These are phyloP conservation scores for Macroglossus sobrinus DNA, from an alignment of 2,113 vertebrate genomes.

Conservation along the genomic window DNA sequence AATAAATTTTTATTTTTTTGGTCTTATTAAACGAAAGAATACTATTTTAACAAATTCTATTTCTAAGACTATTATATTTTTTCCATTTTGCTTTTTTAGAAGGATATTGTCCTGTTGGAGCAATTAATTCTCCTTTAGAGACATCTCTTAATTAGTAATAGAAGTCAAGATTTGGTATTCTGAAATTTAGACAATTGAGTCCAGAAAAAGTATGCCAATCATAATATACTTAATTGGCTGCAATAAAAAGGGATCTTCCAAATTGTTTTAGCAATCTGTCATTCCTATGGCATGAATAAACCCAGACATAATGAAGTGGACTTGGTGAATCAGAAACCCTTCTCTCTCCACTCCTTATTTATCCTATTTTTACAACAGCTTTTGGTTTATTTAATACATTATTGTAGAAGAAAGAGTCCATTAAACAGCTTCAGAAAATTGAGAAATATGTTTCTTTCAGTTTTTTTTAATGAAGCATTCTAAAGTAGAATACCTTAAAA, in stretches of 20 bases:
- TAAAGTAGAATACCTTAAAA: slow-evolving; percentile 70
- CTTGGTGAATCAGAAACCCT: not conserved
- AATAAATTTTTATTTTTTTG: slow-evolving; percentile 16
- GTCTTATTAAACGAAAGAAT: not conserved
- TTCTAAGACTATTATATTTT: not conserved
- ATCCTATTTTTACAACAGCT: slow-evolving; percentile 44
- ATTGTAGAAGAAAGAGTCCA: slow-evolving; percentile 16
- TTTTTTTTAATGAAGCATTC: slow-evolving; percentile 65
- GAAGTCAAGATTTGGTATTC: slow-evolving; percentile 17
- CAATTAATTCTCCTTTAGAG: not conserved
- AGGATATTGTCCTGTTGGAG: not conserved
- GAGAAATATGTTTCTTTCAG: slow-evolving; percentile 70
- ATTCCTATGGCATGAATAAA: not conserved
- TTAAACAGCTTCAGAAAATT: slow-evolving; percentile 49
- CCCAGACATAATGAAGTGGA: not conserved
- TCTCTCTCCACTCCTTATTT: not conserved
- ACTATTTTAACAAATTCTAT: not conserved
- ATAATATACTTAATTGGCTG: slow-evolving; percentile 1
- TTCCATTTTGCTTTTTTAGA: not conserved
- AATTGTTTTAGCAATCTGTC: slow-evolving; percentile 24
- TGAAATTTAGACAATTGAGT: not conserved
- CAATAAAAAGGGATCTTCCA: not conserved
- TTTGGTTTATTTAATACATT: slow-evolving; percentile 56
- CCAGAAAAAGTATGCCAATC: not conserved
- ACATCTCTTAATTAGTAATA: slow-evolving; percentile 9